Base-by-base conservation (phyloP, 2,113 vertebrate genomes). In the Glaucidium brasilianum region DNA sequence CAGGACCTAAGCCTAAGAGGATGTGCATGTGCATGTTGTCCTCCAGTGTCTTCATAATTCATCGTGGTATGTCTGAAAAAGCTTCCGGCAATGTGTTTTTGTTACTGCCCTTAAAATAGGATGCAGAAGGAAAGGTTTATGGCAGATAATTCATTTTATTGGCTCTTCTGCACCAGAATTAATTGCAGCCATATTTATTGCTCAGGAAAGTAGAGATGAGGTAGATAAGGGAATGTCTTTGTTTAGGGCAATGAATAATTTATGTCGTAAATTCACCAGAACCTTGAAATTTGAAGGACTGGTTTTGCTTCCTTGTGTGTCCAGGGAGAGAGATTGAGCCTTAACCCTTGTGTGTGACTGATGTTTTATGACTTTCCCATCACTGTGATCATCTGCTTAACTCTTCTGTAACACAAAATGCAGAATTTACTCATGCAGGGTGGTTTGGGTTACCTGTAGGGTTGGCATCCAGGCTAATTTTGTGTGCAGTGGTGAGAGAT, bases 101-200 rank as follows among this genome's bases (percentile, higher is more conserved):
- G n/a, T 90, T 93, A 39, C 67, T 75, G 71, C 55, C 71, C 76
- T 93, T 77, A 92, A 94, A 96, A 95, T 53, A 85, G 78, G 67
- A 92, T 59, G 75, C 63, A 92, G 88, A 93, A 79, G 55, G 75
- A 68, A 96, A 96, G 85, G 85, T 90, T 96, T 93, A 84, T 86
- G 78, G 59, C 59, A 92, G 63, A 94, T 92, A 92, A 96, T 85
- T 96, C 22, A 79, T 90, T 95, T 93, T 75, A 93, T 81, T 94
- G 88, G 92, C 88, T 96, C 59, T 92, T 94, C 85, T 94, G 72
- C 64, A 83, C n/a, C 41, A 92, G 68, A 95, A 94, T 94, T 96
- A 95, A 97, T 86, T 96, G 83, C 82, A 96, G 85, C 47, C 88
- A 67, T 88, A 95, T 94, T 96, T 96, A 96, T 73, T 92, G 63